Percentiles rank a stretch among this genome's conserved stretches.
Conservation (phyloP, 2,888 invertebrate species). For the Drosophila borealis region DNA sequence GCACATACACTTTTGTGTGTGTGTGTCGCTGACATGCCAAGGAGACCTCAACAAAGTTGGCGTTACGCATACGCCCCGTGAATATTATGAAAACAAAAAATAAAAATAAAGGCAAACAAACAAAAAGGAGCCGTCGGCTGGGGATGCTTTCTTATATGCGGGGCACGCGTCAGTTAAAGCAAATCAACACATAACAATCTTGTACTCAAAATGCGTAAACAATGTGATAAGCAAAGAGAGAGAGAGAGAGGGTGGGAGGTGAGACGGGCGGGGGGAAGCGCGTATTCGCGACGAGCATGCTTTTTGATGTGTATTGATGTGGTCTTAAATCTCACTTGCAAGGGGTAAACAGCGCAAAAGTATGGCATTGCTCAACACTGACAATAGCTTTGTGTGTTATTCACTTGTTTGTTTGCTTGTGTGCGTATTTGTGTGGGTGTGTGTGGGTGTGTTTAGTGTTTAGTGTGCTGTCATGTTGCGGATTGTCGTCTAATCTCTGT, state of each 20-base stretch:
- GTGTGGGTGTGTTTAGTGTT: conserved; percentile 2
- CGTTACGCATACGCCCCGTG: conserved; percentile 45
- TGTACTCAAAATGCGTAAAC: conserved; percentile 82
- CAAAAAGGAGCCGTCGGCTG: conserved; percentile 39
- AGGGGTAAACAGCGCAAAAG: conserved; percentile 54
- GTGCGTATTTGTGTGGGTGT: conserved; percentile 9
- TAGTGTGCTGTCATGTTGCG: conserved; percentile 46
- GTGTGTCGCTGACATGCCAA: conserved; percentile 65
- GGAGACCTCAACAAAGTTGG: conserved; percentile 63
- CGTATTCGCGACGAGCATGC: conserved; percentile 5
- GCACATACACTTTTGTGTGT: conserved; percentile 16
- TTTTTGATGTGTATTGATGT: conserved; percentile 74
- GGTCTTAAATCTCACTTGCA: conserved; percentile 66
- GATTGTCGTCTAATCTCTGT: conserved; percentile 69
- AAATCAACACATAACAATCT: conserved; percentile 81
- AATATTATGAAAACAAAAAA: conserved; percentile 55
- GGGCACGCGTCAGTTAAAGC: conserved; percentile 78
- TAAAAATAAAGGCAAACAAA: conserved; percentile 16
- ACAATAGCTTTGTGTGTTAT: conserved; percentile 39
- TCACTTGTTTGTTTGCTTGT: conserved; percentile 18
- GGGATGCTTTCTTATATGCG: conserved; percentile 69
- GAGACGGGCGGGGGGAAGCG: background rate
- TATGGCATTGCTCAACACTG: conserved; percentile 25
- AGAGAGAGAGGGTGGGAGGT: background rate
- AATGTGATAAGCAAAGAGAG: conserved; percentile 72